Evolutionary conservation across 1,140 invertebrate species (phyloP).

Genomic region (Mycetomoellerius zeteki): DNA sequence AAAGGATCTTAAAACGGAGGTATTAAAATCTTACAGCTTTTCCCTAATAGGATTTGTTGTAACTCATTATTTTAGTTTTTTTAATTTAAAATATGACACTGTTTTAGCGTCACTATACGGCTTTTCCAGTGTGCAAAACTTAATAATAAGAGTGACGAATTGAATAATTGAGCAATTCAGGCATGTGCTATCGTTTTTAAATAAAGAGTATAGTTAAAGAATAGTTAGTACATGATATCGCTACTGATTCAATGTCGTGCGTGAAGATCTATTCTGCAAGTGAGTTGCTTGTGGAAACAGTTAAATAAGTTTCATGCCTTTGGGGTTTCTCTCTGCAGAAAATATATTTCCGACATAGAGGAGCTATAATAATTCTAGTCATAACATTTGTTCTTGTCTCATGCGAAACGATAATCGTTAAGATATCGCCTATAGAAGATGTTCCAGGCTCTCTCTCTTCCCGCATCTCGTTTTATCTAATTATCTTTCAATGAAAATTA

Average conservation of each 20-base stretch:
- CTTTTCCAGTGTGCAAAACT: too few relatives aligned
- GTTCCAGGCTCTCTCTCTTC: too few relatives aligned
- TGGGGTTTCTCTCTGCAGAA: background rate
- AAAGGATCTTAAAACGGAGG: too few relatives aligned
- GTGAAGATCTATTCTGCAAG: constrained; percentile 3
- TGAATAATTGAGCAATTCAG: background rate
- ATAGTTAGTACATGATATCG: background rate
- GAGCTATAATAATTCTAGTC: constrained; percentile 1
- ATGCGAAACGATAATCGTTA: background rate
- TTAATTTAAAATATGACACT: too few relatives aligned
- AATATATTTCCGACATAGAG: background rate
- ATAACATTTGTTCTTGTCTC: background rate
- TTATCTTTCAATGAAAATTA: constrained; percentile 13
- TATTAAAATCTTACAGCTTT: too few relatives aligned
- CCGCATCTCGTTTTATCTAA: background rate
- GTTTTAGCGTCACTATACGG: too few relatives aligned
- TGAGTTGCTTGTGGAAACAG: constrained; percentile 1
- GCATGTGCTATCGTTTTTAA: background rate
- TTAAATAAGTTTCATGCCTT: constrained; percentile 17
- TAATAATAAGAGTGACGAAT: background rate
- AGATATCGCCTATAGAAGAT: background rate
- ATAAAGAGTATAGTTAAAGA: background rate
- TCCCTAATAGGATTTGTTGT: too few relatives aligned
- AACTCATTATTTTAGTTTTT: too few relatives aligned
- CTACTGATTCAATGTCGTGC: background rate